A percentile compares a stretch with the other conserved stretches of the same genome.
These are phyloP conservation scores for Cydia fagiglandana DNA, from an alignment of 1,140 invertebrate genomes.

Conservation along the genomic window DNA sequence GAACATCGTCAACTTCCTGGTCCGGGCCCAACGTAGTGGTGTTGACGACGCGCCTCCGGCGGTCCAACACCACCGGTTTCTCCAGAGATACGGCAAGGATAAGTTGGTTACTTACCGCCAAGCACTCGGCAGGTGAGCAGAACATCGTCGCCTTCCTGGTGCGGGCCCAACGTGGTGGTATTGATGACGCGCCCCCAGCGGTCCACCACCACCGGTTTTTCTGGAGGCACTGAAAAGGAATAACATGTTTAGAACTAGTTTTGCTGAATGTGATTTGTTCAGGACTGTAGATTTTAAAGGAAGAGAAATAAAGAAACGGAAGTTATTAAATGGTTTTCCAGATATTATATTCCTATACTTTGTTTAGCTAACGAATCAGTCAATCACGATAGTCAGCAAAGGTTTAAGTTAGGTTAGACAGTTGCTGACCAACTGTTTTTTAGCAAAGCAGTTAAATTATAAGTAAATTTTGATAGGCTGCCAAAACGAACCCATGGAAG, in stretches of 20 bases:
- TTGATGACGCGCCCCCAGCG: constrained; percentile 85
- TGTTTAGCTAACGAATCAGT: too few species aligned
- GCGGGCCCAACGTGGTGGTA: constrained; percentile 87
- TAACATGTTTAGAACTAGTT: neutral
- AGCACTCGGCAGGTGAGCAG: constrained; percentile 81
- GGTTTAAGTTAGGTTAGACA: too few species aligned
- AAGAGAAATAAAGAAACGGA: too few species aligned
- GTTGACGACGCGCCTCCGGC: constrained; percentile 85
- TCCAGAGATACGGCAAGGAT: constrained; percentile 88
- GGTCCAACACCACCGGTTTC: constrained; percentile 89
- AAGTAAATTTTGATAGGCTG: too few species aligned
- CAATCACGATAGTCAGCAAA: too few species aligned
- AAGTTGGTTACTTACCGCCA: constrained; percentile 75
- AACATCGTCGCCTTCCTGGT: constrained; percentile 85
- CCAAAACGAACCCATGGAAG: too few species aligned
- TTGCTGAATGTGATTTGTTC: too few species aligned
- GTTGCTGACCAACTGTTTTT: too few species aligned
- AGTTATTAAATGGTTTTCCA: too few species aligned
- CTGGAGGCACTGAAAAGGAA: constrained; percentile 86
- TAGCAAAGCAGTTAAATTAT: too few species aligned
- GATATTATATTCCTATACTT: too few species aligned
- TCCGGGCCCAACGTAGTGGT: constrained; percentile 88
- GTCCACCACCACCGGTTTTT: constrained; percentile 90
- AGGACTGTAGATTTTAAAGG: too few species aligned
- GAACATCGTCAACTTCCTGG: constrained; percentile 84